phyloP scores from a whole-genome alignment of 1,140 invertebrate species.

The Dendroctonus ponderosae region DNA sequence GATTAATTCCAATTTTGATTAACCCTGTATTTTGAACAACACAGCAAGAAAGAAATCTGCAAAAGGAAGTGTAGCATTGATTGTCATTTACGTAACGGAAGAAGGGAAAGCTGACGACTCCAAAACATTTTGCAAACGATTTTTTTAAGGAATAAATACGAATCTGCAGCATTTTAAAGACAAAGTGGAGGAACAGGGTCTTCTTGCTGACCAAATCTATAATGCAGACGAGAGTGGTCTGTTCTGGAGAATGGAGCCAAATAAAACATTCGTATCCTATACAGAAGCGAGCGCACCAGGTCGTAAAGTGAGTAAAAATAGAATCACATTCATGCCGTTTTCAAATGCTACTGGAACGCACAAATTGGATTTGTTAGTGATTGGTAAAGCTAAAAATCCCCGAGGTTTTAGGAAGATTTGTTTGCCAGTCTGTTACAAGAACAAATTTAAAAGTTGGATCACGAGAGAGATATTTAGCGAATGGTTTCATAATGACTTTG shows the following conservation, averaged over 20 bases:
- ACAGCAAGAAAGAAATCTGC: too few relatives aligned
- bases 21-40: too few relatives aligned
- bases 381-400: slow-evolving; percentile 48
- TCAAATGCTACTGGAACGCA: slow-evolving; percentile 48
- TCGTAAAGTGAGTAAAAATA: slow-evolving; percentile 46
- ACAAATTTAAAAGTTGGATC: slow-evolving; percentile 36
- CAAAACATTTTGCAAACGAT: too few relatives aligned
- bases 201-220: too few relatives aligned
- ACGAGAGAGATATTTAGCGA: slow-evolving; percentile 34
- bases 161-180: too few relatives aligned
- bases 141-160: too few relatives aligned
- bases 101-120: too few relatives aligned
- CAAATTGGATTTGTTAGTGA: slow-evolving; percentile 45
- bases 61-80: too few relatives aligned
- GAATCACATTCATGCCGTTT: slow-evolving; percentile 48
- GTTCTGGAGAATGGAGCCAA: too few relatives aligned
- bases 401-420: slow-evolving; percentile 33
- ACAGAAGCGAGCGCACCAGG: slow-evolving; percentile 40
- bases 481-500: slow-evolving; percentile 48
- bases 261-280: slow-evolving; percentile 42
- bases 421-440: slow-evolving; percentile 44
- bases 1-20: too few relatives aligned
- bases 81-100: too few relatives aligned
- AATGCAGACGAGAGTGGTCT: slow-evolving; percentile 46
- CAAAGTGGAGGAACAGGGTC: too few relatives aligned